A percentile compares a stretch with the other conserved stretches of the same genome.
Evolutionary conservation across 1,140 invertebrate genomes (phyloP).

Genomic region (Drosophila novamexicana): DNA sequence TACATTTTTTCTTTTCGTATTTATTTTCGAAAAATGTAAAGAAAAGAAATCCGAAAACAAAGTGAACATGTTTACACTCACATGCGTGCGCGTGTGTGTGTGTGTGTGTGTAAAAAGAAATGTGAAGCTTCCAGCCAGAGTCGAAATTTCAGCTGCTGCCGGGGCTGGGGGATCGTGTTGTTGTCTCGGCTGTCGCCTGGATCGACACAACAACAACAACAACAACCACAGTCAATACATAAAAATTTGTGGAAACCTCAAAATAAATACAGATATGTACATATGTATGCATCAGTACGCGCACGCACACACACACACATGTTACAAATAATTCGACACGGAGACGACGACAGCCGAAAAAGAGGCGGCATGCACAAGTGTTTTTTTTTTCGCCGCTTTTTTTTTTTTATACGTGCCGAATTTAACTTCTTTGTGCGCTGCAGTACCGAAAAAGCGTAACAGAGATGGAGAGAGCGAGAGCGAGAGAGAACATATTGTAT

Average conservation of each 20-base stretch:
- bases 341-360: constrained; percentile 29
- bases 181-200: constrained; percentile 10
- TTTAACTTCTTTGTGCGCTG: constrained; percentile 52
- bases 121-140: constrained; percentile 32
- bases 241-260: constrained; percentile 65
- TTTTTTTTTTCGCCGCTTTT: constrained; percentile 22
- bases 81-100: not conserved
- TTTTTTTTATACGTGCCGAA: constrained; percentile 44
- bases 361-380: constrained; percentile 57
- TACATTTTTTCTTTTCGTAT: constrained; percentile 27
- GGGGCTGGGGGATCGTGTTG: constrained; percentile 43
- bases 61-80: constrained; percentile 12
- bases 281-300: not conserved
- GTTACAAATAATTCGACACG: constrained; percentile 43
- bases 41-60: constrained; percentile 67
- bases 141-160: constrained; percentile 53
- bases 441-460: constrained; percentile 6
- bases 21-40: constrained; percentile 59
- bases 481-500: constrained; percentile 34
- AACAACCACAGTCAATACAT: constrained; percentile 66
- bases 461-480: not conserved
- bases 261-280: constrained; percentile 31
- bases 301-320: constrained; percentile 16
- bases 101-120: constrained; percentile 41
- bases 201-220: constrained; percentile 22